phyloP scores from a whole-genome alignment of 2,888 invertebrate species.

The Microplitis deprimator region DNA sequence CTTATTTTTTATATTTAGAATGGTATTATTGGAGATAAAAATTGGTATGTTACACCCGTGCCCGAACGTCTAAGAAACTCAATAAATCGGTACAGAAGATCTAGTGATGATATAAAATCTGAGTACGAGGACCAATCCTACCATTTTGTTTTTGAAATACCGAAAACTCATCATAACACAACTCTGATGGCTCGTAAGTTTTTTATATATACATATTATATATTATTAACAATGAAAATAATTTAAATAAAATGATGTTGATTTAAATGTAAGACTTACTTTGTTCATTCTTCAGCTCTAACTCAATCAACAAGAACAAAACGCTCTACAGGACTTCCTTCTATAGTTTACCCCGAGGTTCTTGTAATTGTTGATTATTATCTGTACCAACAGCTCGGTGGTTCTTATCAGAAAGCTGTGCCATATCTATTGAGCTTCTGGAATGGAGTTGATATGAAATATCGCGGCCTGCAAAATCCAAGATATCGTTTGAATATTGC shows the following conservation, averaged over 20 bases:
- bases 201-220: too few relatives aligned
- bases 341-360: not conserved
- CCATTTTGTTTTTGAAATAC: not conserved
- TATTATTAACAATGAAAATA: too few relatives aligned
- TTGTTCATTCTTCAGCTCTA: not conserved
- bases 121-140: not conserved
- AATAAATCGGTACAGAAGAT: not conserved
- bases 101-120: not conserved
- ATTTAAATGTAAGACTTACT: not conserved
- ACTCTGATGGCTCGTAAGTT: not conserved
- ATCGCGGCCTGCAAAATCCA: slow-evolving; percentile 23
- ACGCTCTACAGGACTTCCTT: not conserved
- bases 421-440: slow-evolving; percentile 36
- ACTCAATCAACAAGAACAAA: not conserved
- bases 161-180: not conserved
- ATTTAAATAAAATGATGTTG: too few relatives aligned
- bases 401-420: slow-evolving; percentile 17
- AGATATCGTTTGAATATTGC: slow-evolving; percentile 29
- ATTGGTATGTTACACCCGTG: not conserved
- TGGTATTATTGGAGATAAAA: not conserved
- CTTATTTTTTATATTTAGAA: not conserved
- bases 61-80: slow-evolving; percentile 8
- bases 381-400: not conserved
- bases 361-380: not conserved
- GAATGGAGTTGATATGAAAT: slow-evolving; percentile 38